phyloP scores from a whole-genome alignment of 2,797 vertebrate genomes.

The Cyclura pinguis region DNA sequence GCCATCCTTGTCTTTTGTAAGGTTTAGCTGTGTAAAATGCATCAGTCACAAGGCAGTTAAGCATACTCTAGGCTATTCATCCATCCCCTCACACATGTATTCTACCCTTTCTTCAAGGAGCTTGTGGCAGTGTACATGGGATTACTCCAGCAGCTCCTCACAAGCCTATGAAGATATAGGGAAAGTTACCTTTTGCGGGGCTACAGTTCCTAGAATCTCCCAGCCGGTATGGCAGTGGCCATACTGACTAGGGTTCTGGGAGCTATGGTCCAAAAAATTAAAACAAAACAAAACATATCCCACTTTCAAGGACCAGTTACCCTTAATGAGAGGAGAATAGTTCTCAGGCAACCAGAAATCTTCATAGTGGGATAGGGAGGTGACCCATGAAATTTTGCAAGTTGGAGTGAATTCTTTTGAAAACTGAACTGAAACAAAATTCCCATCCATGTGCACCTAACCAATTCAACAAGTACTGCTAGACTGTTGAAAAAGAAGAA shows the following conservation, averaged over 20 bases:
- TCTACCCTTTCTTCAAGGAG: background rate
- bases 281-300: too few species aligned
- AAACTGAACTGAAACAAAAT: background rate
- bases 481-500: background rate
- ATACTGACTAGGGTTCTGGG: too few species aligned
- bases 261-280: too few species aligned
- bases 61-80: background rate
- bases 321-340: background rate
- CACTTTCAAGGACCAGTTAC: too few species aligned
- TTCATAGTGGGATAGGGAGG: background rate
- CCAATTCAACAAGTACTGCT: background rate
- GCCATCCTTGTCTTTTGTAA: slow-evolving; percentile 5
- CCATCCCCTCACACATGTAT: background rate
- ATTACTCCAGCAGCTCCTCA: background rate
- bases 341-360: background rate
- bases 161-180: background rate
- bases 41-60: background rate
- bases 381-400: background rate
- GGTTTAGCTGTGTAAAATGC: slow-evolving; percentile 13
- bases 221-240: too few species aligned
- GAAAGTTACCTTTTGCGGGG: too few species aligned
- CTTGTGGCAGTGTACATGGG: background rate
- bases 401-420: background rate
- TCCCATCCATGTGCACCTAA: background rate
- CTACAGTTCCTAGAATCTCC: too few species aligned